Evolutionary conservation across 2,113 vertebrate species (phyloP).

Genomic region (Pogona vitticeps): DNA sequence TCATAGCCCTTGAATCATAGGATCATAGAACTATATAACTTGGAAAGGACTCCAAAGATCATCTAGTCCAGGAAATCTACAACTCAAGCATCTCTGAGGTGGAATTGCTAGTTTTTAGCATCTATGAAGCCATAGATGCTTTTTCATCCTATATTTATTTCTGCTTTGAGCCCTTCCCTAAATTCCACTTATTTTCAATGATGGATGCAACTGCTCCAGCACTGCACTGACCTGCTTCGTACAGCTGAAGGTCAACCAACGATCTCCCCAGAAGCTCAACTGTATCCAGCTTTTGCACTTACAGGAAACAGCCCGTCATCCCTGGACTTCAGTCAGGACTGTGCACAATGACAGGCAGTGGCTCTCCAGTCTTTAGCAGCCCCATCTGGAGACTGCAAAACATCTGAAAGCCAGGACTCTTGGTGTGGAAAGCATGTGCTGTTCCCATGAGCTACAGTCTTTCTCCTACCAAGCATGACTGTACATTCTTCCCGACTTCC

Average conservation of each 20-base stretch:
- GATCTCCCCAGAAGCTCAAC: background rate
- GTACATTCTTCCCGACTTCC: background rate
- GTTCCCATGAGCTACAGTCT: too few species aligned
- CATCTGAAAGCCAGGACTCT: background rate
- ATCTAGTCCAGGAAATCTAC: too few species aligned
- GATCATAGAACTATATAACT: too few species aligned
- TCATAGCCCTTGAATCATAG: too few species aligned
- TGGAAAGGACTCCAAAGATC: too few species aligned
- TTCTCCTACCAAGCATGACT: background rate
- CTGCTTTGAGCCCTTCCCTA: background rate
- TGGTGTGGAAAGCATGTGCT: background rate
- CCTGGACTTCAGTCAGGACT: too few species aligned
- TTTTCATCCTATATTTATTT: background rate
- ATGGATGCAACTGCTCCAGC: background rate
- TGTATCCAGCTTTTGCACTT: background rate
- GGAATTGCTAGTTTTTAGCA: too few species aligned
- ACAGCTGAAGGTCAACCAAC: slow-evolving; percentile 8
- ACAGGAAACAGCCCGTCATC: background rate
- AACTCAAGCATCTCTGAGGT: too few species aligned
- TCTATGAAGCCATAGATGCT: background rate
- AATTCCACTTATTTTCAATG: background rate
- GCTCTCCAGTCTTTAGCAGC: background rate
- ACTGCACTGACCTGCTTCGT: background rate
- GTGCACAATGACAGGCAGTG: background rate
- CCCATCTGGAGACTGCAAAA: background rate